Base-by-base conservation (phyloP, 2,113 vertebrate genomes). In the Leptodactylus fuscus region DNA sequence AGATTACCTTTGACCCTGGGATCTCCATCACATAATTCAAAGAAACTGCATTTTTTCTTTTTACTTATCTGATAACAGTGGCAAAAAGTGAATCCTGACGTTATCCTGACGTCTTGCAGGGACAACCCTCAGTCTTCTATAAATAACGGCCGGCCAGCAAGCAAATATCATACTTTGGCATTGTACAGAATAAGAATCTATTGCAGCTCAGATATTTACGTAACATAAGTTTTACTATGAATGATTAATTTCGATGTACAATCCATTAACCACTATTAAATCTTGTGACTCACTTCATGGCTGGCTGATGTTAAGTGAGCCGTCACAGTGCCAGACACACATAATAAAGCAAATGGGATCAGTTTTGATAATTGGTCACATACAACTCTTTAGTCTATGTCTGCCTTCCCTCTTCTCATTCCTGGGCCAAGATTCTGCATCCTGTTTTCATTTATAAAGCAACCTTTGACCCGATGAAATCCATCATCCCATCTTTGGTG, bases 1-100 rank as follows among this genome's bases (percentile, higher is more conserved):
- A 70, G 81, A 82, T 82, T 71, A 82, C 81, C 46, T 38, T 70
- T 71, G 81, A 67, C 65, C 81, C 9, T 53, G 38, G 22, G 29
- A 16, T 5, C 12, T 82, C 81, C 18, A 70, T 82, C 65, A 71
- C 36, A 9, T 18, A 11, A 41, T 69, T 20, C 18, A 49, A 70
- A 67, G 20, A 70, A 22, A 51, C n/a, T n/a, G n/a, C n/a, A n/a
- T n/a, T 70, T 16, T 20, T 22, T 18, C 27, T 53, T 22, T 53
- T 82, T 32, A 70, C 53, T 81, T 29, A 81, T 27, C 22, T 32
- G 41, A 69, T 36, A 53, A 10, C 46, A 82, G 29, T 20, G 32
- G 46, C 65, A 36, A 20, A 16, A 32, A 70, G n/a, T 48, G 15
- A 20, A 48, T 4, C 49, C 1, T 5, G 9, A 81, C 32, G 62